These are phyloP conservation scores for Leptinotarsa texana DNA, from an alignment of 1,140 invertebrate species.

Conservation along the genomic window DNA sequence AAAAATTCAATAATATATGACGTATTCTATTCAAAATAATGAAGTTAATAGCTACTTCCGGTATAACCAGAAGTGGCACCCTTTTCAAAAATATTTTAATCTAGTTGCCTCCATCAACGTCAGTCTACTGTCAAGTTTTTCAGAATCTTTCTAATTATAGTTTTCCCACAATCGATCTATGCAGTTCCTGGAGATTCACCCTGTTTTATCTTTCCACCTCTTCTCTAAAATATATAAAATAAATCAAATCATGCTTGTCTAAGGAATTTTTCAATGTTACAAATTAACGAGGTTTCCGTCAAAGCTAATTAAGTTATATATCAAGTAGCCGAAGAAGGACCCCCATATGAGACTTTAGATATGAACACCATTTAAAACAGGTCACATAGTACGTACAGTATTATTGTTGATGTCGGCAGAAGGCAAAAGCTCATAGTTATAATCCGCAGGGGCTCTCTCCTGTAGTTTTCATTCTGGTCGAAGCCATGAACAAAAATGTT, in stretches of 20 bases:
- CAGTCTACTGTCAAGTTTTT: too few relatives aligned
- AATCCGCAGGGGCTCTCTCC: conserved; percentile 12
- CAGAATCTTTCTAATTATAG: too few relatives aligned
- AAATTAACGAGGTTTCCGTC: conserved; percentile 34
- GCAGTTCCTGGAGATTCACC: too few relatives aligned
- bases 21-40: not conserved
- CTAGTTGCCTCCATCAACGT: too few relatives aligned
- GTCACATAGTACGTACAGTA: conserved; percentile 33
- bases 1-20: not conserved
- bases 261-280: not conserved
- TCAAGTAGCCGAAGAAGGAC: conserved; percentile 33
- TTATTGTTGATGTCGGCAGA: conserved; percentile 31
- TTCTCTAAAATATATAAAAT: too few relatives aligned
- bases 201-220: too few relatives aligned
- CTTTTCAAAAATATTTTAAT: too few relatives aligned
- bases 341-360: conserved; percentile 14
- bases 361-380: conserved; percentile 31
- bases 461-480: not conserved
- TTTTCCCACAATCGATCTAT: too few relatives aligned
- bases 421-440: not conserved
- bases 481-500: conserved; percentile 31
- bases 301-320: conserved; percentile 39
- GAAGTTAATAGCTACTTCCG: too few relatives aligned
- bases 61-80: too few relatives aligned
- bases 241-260: not conserved